Conservation (phyloP, 2,888 invertebrate species). For the Acrocera orbiculus region DNA sequence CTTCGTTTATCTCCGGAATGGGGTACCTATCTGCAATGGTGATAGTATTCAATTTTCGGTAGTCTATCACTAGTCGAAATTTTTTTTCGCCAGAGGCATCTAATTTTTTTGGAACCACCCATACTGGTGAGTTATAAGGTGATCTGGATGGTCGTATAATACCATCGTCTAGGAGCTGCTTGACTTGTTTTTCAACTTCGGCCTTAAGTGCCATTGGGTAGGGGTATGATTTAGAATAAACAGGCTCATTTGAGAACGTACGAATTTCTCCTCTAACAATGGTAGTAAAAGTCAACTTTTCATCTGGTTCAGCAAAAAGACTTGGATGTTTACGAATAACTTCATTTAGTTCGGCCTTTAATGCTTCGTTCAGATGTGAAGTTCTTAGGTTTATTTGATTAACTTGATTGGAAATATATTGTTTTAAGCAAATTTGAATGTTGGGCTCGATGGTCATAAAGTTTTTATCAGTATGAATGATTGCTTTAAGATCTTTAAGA, state of each 20-base stretch:
- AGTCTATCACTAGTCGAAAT: slow-evolving; percentile 7
- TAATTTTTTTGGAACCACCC: slow-evolving; percentile 6
- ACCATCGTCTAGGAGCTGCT: slow-evolving; percentile 1
- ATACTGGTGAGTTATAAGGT: slow-evolving; percentile 11
- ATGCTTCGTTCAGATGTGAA: background rate
- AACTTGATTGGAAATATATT: slow-evolving; percentile 2
- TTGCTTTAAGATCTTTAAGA: slow-evolving; percentile 5
- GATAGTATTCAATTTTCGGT: slow-evolving; percentile 2
- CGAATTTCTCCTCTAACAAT: slow-evolving; percentile 1
- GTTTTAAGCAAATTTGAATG: slow-evolving; percentile 3
- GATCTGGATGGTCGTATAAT: slow-evolving; percentile 10
- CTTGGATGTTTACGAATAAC: background rate
- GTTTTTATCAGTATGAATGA: slow-evolving; percentile 5
- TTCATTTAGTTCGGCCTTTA: background rate
- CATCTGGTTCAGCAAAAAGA: background rate
- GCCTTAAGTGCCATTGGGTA: background rate
- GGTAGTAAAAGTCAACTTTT: background rate
- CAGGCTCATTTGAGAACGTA: background rate
- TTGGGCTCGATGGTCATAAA: slow-evolving; percentile 4
- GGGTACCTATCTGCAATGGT: slow-evolving; percentile 4
- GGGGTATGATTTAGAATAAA: slow-evolving; percentile 1
- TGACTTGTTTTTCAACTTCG: background rate
- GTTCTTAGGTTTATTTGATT: slow-evolving; percentile 3
- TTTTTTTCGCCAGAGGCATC: slow-evolving; percentile 8
- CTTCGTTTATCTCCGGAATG: slow-evolving; percentile 7